Conservation (phyloP, 2,888 invertebrate genomes). For the Phragmatobia fuliginosa region DNA sequence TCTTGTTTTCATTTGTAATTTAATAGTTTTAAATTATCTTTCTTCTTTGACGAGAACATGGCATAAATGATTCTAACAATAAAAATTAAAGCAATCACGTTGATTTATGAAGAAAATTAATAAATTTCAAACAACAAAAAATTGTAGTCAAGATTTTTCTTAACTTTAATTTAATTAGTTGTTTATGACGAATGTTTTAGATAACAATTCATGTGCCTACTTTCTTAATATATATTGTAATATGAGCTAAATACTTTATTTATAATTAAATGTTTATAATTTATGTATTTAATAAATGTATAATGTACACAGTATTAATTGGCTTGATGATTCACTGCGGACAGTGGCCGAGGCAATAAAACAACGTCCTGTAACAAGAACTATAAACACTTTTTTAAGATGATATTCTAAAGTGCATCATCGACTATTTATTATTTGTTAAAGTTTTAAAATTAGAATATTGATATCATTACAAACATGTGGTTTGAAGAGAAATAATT, state of each 20-base stretch:
- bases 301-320: slow-evolving; percentile 39
- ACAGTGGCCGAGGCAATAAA: slow-evolving; percentile 47
- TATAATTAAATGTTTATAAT: no score
- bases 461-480: not conserved
- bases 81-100: not conserved
- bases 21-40: not conserved
- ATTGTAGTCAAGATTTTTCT: not conserved
- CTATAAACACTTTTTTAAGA: slow-evolving; percentile 25
- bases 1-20: not conserved
- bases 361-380: slow-evolving; percentile 38
- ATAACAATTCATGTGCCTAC: not conserved
- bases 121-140: not conserved
- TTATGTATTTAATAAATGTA: slow-evolving; percentile 18
- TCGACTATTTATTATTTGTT: slow-evolving; percentile 15
- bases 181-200: not conserved
- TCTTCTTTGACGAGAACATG: not conserved
- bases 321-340: slow-evolving; percentile 36
- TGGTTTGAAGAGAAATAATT: not conserved
- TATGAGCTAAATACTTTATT: not conserved
- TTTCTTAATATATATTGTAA: not conserved
- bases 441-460: slow-evolving; percentile 10
- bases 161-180: not conserved
- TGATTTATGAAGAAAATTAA: slow-evolving; percentile 1
- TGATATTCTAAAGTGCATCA: slow-evolving; percentile 23
- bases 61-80: not conserved